Evolutionary conservation across 1,140 invertebrate species (phyloP).

Genomic region (Acromyrmex charruanus): DNA sequence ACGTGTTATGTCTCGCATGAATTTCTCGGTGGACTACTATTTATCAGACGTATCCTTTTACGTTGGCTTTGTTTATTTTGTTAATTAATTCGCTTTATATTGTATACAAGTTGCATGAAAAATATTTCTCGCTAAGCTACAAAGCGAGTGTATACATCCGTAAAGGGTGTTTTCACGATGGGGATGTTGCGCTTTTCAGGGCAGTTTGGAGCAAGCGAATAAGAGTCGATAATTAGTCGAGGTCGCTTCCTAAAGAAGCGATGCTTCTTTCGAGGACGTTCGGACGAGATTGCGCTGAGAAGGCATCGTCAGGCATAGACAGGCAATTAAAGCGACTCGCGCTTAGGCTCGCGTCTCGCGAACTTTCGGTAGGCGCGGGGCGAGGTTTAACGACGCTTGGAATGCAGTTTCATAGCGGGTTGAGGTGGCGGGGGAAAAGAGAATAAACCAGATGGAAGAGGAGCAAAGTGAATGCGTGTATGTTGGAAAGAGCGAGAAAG

Average conservation of each 20-base stretch:
- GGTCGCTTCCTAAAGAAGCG: slow-evolving; percentile 65
- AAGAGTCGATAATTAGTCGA: slow-evolving; percentile 56
- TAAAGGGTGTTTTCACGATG: slow-evolving; percentile 21
- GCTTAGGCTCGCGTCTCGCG: slow-evolving; percentile 67
- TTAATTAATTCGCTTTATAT: slow-evolving; percentile 47
- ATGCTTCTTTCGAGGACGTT: slow-evolving; percentile 52
- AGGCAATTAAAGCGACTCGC: slow-evolving; percentile 72
- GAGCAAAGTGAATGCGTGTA: slow-evolving; percentile 62
- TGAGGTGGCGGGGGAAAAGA: slow-evolving; percentile 62
- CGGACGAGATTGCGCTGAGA: slow-evolving; percentile 26
- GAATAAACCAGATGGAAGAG: slow-evolving; percentile 65
- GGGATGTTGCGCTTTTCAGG: neutral
- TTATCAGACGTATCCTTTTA: neutral
- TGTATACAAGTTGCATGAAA: neutral
- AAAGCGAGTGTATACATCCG: neutral
- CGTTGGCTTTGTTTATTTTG: neutral
- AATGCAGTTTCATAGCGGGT: slow-evolving; percentile 80
- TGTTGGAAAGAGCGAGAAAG: slow-evolving; percentile 49
- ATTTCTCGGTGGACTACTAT: neutral
- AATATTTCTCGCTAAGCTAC: neutral
- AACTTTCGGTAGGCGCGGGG: slow-evolving; percentile 69
- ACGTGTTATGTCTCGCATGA: neutral
- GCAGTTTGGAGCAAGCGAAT: neutral
- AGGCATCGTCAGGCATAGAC: slow-evolving; percentile 67
- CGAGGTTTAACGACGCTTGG: slow-evolving; percentile 75